phyloP scores from a whole-genome alignment of 2,113 vertebrate genomes.

The Fregata magnificens region DNA sequence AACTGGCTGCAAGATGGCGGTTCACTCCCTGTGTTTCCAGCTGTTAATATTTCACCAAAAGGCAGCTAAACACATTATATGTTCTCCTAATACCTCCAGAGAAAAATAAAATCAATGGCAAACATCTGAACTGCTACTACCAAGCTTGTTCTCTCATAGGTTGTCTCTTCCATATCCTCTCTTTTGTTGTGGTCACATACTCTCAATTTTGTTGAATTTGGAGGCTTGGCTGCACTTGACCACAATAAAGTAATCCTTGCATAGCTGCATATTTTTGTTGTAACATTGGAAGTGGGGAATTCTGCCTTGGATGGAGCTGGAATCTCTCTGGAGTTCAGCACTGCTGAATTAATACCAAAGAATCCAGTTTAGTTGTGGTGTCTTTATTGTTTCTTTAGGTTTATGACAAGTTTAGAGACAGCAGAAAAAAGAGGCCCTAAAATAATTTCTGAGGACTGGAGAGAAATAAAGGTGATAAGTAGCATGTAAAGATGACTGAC shows the following conservation, averaged over 20 bases:
- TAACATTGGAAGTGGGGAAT: not conserved
- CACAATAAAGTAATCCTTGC: not conserved
- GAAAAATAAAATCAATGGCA: not conserved
- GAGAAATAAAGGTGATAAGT: not conserved
- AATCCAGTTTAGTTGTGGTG: accelerated
- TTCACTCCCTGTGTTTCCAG: not conserved
- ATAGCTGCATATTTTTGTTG: not conserved
- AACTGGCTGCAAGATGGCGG: not conserved
- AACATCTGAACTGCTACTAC: not conserved
- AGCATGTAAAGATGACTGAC: not conserved
- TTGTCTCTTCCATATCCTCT: not conserved
- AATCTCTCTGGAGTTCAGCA: not conserved
- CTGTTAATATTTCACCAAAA: not conserved
- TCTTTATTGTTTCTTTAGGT: not conserved
- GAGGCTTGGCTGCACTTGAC: not conserved
- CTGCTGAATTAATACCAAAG: not conserved
- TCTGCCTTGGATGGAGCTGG: not conserved
- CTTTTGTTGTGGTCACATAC: not conserved
- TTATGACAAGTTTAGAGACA: not conserved
- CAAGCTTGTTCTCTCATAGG: not conserved
- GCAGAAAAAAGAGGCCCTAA: not conserved
- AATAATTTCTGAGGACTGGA: not conserved
- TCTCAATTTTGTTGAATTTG: not conserved
- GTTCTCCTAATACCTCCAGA: not conserved
- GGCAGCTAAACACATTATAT: not conserved